phyloP scores from a whole-genome alignment of 2,113 vertebrate species.

The Zootoca vivipara region DNA sequence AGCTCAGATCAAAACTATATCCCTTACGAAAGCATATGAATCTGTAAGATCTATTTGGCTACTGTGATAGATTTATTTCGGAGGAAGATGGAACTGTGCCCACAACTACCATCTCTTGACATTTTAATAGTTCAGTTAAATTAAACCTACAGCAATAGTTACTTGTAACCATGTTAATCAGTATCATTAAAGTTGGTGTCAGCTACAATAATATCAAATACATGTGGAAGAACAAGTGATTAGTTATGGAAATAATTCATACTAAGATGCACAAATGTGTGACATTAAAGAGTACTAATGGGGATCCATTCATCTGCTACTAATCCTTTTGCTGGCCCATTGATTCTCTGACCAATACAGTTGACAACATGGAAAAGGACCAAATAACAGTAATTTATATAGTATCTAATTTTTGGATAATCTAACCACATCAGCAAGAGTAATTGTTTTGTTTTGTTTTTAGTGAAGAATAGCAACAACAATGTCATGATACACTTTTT shows the following conservation, averaged over 20 bases:
- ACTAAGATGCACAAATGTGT: neutral
- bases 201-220: constrained; percentile 57
- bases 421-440: constrained; percentile 31
- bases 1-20: constrained; percentile 64
- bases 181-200: constrained; percentile 62
- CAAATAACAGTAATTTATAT: constrained; percentile 47
- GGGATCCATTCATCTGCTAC: constrained; percentile 36
- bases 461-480: constrained; percentile 50
- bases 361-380: constrained; percentile 34
- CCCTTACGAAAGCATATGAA: constrained; percentile 45
- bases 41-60: constrained; percentile 56
- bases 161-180: constrained; percentile 65
- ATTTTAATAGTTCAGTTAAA: constrained; percentile 71
- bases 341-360: constrained; percentile 26
- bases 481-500: constrained; percentile 29
- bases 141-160: constrained; percentile 62
- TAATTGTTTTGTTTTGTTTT: constrained; percentile 32
- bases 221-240: constrained; percentile 57
- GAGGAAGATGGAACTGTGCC: constrained; percentile 59
- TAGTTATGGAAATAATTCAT: constrained; percentile 50
- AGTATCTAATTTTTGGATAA: constrained; percentile 15
- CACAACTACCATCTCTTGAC: constrained; percentile 58
- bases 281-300: constrained; percentile 46
- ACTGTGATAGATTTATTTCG: constrained; percentile 62
- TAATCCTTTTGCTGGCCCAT: constrained; percentile 43